Conservation (phyloP, 2,113 vertebrate species). For the Cygnus atratus region DNA sequence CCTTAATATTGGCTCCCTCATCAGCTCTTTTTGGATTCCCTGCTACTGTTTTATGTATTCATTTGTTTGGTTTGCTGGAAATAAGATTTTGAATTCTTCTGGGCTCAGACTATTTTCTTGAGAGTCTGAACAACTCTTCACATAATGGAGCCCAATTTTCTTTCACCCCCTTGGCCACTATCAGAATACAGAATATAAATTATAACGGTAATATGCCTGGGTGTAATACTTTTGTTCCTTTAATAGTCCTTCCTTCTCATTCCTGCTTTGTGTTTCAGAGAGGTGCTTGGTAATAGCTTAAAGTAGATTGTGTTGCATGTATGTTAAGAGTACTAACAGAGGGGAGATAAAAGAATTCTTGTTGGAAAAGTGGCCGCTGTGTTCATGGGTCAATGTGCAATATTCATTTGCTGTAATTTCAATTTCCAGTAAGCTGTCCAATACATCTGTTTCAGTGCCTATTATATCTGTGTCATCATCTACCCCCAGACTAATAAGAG, state of each 20-base stretch:
- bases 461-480: slow-evolving; percentile 52
- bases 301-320: background rate
- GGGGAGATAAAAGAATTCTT: background rate
- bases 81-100: background rate
- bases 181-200: slow-evolving; percentile 3
- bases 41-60: background rate
- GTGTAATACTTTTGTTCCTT: background rate
- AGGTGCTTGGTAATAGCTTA: background rate
- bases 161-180: background rate
- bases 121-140: background rate
- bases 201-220: background rate
- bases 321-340: background rate
- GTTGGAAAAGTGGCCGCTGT: background rate
- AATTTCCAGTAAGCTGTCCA: slow-evolving; percentile 43
- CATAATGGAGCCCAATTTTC: background rate
- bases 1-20: background rate
- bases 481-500: slow-evolving; percentile 56
- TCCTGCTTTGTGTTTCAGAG: background rate
- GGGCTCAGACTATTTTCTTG: background rate
- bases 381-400: slow-evolving; percentile 7
- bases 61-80: slow-evolving; percentile 3
- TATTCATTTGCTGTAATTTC: slow-evolving; percentile 31
- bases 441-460: slow-evolving; percentile 33
- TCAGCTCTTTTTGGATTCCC: background rate
- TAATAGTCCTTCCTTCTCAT: background rate